Evolutionary conservation across 2,113 vertebrate genomes (phyloP).

Genomic region (Oxyura jamaicensis): DNA sequence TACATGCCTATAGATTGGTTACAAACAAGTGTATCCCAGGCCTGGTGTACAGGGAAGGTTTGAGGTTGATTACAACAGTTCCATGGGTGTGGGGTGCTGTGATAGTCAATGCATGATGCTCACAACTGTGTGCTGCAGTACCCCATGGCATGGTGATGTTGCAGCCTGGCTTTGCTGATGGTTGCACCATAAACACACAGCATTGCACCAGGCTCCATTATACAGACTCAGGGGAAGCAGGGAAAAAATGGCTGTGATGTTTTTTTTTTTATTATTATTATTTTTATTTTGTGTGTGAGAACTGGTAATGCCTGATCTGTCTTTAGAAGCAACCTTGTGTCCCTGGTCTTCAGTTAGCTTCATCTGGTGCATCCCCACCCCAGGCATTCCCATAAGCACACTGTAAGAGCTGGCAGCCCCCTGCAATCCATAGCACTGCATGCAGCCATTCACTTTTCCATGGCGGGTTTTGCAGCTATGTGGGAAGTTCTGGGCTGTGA

Average conservation of each 20-base stretch:
- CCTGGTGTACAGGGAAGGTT: background rate
- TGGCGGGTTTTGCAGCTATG: background rate
- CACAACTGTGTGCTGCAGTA: background rate
- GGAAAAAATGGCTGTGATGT: background rate
- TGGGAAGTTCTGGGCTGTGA: background rate
- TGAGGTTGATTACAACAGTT: background rate
- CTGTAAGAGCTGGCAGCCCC: fast-evolving
- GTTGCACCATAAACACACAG: background rate
- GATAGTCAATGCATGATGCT: background rate
- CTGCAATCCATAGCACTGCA: background rate
- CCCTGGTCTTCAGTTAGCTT: background rate
- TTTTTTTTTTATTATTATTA: background rate
- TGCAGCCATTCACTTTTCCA: background rate
- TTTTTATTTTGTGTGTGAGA: background rate
- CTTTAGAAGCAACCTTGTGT: background rate
- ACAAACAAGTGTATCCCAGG: fast-evolving
- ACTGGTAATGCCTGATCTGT: background rate
- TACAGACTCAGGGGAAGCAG: background rate
- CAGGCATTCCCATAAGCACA: background rate
- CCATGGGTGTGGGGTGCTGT: background rate
- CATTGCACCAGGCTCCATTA: fast-evolving
- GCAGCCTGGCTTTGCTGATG: background rate
- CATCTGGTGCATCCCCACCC: fast-evolving
- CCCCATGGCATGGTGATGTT: too few species aligned
- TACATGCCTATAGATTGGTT: too few species aligned